Conservation (phyloP, 2,113 vertebrate genomes). For the Mustela nigripes region DNA sequence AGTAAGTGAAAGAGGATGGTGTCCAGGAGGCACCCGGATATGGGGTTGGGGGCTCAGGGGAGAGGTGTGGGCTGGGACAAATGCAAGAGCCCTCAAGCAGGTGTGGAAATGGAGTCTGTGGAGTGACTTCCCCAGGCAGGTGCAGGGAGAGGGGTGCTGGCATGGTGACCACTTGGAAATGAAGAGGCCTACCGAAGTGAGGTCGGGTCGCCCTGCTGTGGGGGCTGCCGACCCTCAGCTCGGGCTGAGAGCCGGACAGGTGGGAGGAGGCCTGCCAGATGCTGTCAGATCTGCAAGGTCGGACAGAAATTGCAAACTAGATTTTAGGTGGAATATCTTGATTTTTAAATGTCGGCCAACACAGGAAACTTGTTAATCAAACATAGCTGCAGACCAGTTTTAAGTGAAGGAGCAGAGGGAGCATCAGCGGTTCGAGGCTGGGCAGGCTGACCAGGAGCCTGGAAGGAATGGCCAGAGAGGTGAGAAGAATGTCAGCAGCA, state of each 20-base stretch:
- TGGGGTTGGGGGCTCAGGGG: not conserved
- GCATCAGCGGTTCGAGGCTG: not conserved
- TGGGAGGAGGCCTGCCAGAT: not conserved
- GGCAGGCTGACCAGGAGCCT: not conserved
- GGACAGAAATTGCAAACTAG: not conserved
- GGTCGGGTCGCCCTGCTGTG: not conserved
- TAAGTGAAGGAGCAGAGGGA: not conserved
- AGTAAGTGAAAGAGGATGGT: not conserved
- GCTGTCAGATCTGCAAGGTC: not conserved
- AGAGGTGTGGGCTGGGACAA: not conserved
- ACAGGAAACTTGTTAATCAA: not conserved
- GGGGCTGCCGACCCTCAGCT: not conserved
- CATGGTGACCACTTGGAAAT: not conserved
- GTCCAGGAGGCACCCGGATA: not conserved
- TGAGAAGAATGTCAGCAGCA: not conserved
- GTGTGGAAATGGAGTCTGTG: not conserved
- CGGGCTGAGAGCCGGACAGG: not conserved
- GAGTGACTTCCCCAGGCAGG: not conserved
- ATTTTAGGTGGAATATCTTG: constrained; percentile 14
- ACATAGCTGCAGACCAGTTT: not conserved
- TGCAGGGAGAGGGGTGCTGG: fast-evolving
- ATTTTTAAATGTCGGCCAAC: not conserved
- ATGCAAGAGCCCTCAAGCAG: not conserved
- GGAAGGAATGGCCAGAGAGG: not conserved
- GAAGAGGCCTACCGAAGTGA: not conserved